Conservation (phyloP, 2,888 invertebrate species). For the Conchocele bisecta region DNA sequence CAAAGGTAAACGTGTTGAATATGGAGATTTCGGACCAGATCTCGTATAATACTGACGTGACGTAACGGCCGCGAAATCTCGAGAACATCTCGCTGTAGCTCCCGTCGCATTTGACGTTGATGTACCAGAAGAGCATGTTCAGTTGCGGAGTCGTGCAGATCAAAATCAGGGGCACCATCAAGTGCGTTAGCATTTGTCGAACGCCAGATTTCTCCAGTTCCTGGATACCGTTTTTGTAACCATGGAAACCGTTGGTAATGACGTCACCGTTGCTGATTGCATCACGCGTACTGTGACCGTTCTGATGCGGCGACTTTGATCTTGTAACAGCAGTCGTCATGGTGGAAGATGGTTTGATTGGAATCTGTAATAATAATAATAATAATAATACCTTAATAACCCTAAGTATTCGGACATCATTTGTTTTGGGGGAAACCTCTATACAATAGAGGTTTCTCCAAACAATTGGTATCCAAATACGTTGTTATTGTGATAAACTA, state of each 20-base stretch:
- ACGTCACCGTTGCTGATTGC: no score
- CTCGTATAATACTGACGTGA: conserved; percentile 61
- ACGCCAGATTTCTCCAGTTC: conserved; percentile 61
- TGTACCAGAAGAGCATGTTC: conserved; percentile 75
- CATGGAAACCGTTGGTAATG: conserved; percentile 65
- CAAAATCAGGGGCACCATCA: conserved; percentile 72
- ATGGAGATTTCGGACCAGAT: conserved; percentile 77
- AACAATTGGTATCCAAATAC: no score
- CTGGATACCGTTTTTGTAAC: conserved; percentile 54
- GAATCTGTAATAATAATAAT: no score
- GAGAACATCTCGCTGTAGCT: conserved; percentile 65
- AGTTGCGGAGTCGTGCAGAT: conserved; percentile 73
- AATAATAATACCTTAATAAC: no score
- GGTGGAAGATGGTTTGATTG: no score
- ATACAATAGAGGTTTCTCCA: no score
- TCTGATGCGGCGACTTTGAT: no score
- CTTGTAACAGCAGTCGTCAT: no score
- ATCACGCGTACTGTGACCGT: no score
- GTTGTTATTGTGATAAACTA: no score
- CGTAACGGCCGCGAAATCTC: conserved; percentile 54
- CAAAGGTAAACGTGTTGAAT: conserved; percentile 64
- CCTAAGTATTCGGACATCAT: no score
- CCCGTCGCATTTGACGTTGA: conserved; percentile 70
- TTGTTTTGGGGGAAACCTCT: no score
- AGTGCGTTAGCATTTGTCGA: conserved; percentile 60